Percentiles rank a stretch among this genome's conserved stretches.
These are phyloP conservation scores for Phaenicophaeus curvirostris DNA, from an alignment of 2,797 vertebrate genomes.

Conservation along the genomic window DNA sequence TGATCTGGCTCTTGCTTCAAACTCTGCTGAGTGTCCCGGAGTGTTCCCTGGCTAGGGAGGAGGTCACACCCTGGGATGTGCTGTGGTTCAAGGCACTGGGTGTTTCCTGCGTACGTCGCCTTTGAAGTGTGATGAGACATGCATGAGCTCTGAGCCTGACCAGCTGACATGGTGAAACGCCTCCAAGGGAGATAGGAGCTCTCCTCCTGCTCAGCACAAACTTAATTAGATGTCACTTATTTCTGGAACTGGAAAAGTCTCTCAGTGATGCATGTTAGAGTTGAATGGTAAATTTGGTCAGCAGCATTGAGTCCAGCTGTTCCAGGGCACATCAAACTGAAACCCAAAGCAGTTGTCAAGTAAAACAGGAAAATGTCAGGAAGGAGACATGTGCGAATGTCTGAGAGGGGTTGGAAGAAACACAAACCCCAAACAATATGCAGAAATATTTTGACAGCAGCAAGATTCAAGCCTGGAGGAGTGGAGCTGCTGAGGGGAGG, in stretches of 20 bases:
- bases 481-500: neutral
- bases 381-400: neutral
- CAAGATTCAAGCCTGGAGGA: neutral
- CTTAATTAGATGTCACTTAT: neutral
- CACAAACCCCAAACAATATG: neutral
- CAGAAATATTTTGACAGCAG: neutral
- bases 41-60: accelerated
- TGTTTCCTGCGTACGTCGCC: neutral
- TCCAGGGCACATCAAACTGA: neutral
- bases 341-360: neutral
- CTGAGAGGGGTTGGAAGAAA: neutral
- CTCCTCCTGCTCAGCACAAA: neutral
- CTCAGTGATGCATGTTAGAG: neutral
- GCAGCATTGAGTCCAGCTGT: neutral
- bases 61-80: neutral
- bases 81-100: neutral
- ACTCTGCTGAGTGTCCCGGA: neutral
- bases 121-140: slow-evolving; percentile 20
- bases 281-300: neutral
- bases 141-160: neutral
- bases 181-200: neutral
- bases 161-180: neutral
- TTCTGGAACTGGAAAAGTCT: slow-evolving; percentile 23
- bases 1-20: neutral
- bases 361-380: neutral